Evolutionary conservation across 2,797 vertebrate genomes (phyloP), one percentile per base, ranked within the genome.

Genomic region (Carapus acus): DNA sequence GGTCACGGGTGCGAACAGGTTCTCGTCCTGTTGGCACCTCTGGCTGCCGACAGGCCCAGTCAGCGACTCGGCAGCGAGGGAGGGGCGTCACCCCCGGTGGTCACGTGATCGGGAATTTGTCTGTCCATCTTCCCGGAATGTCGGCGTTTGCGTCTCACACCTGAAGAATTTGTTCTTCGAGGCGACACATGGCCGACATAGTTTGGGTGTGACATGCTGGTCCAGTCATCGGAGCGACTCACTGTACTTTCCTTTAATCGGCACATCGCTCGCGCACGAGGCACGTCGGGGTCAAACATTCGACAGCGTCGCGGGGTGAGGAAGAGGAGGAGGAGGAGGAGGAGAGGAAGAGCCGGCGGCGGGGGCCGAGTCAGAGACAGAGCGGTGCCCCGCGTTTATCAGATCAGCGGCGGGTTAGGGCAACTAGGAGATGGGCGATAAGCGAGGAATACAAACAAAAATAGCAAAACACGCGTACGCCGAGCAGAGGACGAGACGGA

Each of bases 351-450:
- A 73, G 62, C 62, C 63, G 50, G 67, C 27, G 56, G 56, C 39
- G 53, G 60, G 40, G 76, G 70, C 27, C 38, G 52, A 62, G 65
- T 43, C 27, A 43, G 77, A 86, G 87, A 87, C 83, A 84, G 77
- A 79, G 71, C 2, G 79, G 82, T 82, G 84, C 83, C 82, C 79
- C 76, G 56, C 57, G 45, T 24, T 85, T 84, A 85, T 88, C 85
- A 80, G 83, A 81, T 85, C 83, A 78, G 79, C 34, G 59, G 42
- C 24, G 64, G 67, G 75, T 82, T 76, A 76, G 73, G 76, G 77
- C 21, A 57, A 76, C 69, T 82, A 76, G 67, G 63, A 34, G 83
- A 83, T 83, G 76, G 72, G 54, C 49, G 74, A 81, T 78, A 82
- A 77, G 71, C 68, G 58, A 78, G 62, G 73, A 79, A 79, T 65